Base-by-base conservation (phyloP, 1,140 invertebrate genomes). In the Cepaea nemoralis region DNA sequence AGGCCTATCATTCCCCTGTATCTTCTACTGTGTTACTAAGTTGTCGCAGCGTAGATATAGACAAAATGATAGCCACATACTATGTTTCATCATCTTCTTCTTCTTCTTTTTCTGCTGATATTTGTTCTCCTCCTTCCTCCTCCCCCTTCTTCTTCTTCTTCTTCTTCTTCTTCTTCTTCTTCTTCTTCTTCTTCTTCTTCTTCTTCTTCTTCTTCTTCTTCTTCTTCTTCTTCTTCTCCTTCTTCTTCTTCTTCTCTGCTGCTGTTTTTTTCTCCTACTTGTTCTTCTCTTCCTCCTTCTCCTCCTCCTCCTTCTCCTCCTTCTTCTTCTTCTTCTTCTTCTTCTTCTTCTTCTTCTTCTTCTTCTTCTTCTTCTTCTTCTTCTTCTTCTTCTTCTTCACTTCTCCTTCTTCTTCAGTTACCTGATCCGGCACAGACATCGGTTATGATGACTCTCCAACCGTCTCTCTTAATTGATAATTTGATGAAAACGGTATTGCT, bases 241-340 rank as follows among this genome's bases (percentile, higher is more conserved):
- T 24, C 14, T n/a, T n/a, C n/a, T n/a, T n/a, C n/a, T n/a, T n/a
- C n/a, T n/a, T n/a, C n/a, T n/a, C n/a, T n/a, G n/a, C n/a, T n/a
- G n/a, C n/a, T n/a, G n/a, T n/a, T n/a, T n/a, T n/a, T n/a, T n/a
- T n/a, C n/a, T n/a, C n/a, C n/a, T n/a, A n/a, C n/a, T n/a, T n/a
- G n/a, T n/a, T n/a, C n/a, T n/a, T n/a, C n/a, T n/a, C n/a, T n/a
- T 35, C 1, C 16, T 3, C 31, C 55, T 45, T 37, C 75, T 45
- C 24, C 55, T 45, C 55, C 75, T 33, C 27, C 48, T 37, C 12
- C 40, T 27, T 33, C 75, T 55, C 24, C 16, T 31, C 33, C 16
- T 48, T 76, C 16, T n/a, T 48, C 74, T 14, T 76, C 8, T 76
- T 76, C n/a, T n/a, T n/a, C n/a, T n/a, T n/a, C 39, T 45, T 14